phyloP scores from a whole-genome alignment of 2,113 vertebrate genomes.

The Dascyllus trimaculatus region DNA sequence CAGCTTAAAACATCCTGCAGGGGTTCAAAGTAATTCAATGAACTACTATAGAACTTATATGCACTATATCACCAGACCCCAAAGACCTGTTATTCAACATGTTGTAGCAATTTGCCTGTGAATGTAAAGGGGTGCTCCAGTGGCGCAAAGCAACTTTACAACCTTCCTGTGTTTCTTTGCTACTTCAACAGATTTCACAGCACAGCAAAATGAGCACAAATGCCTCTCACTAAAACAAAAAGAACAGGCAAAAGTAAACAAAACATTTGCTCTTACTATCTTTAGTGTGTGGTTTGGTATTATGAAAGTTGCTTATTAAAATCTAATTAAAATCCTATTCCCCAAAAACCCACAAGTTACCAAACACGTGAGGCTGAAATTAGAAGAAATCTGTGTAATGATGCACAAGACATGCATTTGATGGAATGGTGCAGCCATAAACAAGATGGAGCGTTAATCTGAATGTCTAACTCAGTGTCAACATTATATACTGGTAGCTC shows the following conservation, averaged over 20 bases:
- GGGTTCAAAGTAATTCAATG: conserved; percentile 25
- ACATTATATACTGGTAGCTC: too few relatives aligned
- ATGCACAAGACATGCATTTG: too few relatives aligned
- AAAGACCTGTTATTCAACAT: conserved; percentile 56
- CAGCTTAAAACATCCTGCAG: conserved; percentile 24
- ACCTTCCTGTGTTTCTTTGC: conserved; percentile 9
- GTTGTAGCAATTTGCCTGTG: conserved; percentile 64
- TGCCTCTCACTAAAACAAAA: conserved; percentile 9
- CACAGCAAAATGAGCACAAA: conserved; percentile 35
- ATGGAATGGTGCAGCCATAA: too few relatives aligned
- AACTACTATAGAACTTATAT: background rate
- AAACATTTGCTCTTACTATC: background rate
- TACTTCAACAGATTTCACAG: conserved; percentile 54
- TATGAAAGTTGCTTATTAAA: background rate
- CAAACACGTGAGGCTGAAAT: background rate
- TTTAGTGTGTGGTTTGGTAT: background rate
- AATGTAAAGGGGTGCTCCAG: conserved; percentile 33
- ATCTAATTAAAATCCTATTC: background rate
- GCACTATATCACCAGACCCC: conserved; percentile 4
- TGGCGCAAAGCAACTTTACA: conserved; percentile 39
- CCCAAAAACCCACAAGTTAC: background rate
- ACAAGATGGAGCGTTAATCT: too few relatives aligned
- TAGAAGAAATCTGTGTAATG: background rate
- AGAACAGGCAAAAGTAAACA: conserved; percentile 6
- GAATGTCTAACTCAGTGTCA: too few relatives aligned